These are phyloP conservation scores for Leptestheria dahalacensis DNA, from an alignment of 1,140 invertebrate species.

Conservation along the genomic window DNA sequence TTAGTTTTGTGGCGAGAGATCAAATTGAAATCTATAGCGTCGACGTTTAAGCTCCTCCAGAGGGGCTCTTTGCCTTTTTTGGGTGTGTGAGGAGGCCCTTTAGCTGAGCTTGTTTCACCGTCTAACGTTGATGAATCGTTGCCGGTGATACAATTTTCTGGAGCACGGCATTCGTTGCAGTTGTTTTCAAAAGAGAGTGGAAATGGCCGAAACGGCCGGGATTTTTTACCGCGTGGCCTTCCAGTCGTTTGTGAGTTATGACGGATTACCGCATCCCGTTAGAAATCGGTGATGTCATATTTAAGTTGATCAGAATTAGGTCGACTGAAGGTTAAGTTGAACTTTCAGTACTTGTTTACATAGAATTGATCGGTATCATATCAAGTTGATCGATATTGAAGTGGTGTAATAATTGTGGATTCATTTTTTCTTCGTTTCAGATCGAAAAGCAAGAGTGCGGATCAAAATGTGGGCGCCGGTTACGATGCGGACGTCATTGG, in stretches of 20 bases:
- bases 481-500: slow-evolving; percentile 66
- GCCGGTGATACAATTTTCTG: neutral
- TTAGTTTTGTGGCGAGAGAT: too few relatives aligned
- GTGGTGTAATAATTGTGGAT: neutral
- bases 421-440: slow-evolving; percentile 35
- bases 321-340: too few relatives aligned
- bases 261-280: neutral
- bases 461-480: slow-evolving; percentile 63
- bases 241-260: neutral
- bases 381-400: neutral
- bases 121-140: neutral
- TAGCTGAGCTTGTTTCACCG: too few relatives aligned
- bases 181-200: neutral
- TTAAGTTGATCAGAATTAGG: too few relatives aligned
- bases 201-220: neutral
- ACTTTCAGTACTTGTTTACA: too few relatives aligned
- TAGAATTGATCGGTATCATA: neutral
- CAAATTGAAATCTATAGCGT: too few relatives aligned
- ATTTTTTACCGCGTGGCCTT: neutral
- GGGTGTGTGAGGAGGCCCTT: too few relatives aligned
- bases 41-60: too few relatives aligned
- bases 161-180: neutral
- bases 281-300: neutral
- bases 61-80: too few relatives aligned
- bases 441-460: slow-evolving; percentile 74